Evolutionary conservation across 2,888 invertebrate species (phyloP).

Genomic region (Brachypalpus laphriformis): DNA sequence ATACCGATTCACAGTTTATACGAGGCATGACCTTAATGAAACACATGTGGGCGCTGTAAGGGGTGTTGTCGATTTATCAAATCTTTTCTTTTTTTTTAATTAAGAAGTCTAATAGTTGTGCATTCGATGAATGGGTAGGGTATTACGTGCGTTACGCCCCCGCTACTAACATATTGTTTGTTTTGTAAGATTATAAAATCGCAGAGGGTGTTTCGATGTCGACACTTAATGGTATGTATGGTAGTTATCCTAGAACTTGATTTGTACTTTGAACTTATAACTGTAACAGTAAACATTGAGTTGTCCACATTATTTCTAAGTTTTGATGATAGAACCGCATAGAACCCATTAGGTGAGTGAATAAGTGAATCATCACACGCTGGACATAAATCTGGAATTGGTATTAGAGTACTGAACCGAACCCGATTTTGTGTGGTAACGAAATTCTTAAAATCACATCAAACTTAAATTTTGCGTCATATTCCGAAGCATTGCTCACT

Average conservation of each 20-base stretch:
- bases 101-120: conserved; percentile 52
- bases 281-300: too few relatives aligned
- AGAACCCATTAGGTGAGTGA: too few relatives aligned
- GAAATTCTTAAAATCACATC: too few relatives aligned
- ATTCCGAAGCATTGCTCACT: too few relatives aligned
- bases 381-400: too few relatives aligned
- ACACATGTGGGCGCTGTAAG: conserved; percentile 12
- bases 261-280: too few relatives aligned
- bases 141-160: conserved; percentile 29
- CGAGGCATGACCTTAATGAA: conserved; percentile 47
- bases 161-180: conserved; percentile 22
- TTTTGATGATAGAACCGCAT: too few relatives aligned
- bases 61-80: conserved; percentile 24
- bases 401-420: too few relatives aligned
- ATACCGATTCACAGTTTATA: conserved; percentile 55
- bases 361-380: too few relatives aligned
- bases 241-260: not conserved
- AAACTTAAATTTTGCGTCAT: too few relatives aligned
- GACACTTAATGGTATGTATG: not conserved
- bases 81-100: conserved; percentile 56
- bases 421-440: too few relatives aligned
- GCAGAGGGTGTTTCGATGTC: conserved; percentile 1
- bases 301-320: too few relatives aligned
- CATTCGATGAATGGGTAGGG: conserved; percentile 39
- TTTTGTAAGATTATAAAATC: conserved; percentile 4